These are phyloP conservation scores for Diorhabda sublineata DNA, from an alignment of 1,140 invertebrate genomes.

Conservation along the genomic window DNA sequence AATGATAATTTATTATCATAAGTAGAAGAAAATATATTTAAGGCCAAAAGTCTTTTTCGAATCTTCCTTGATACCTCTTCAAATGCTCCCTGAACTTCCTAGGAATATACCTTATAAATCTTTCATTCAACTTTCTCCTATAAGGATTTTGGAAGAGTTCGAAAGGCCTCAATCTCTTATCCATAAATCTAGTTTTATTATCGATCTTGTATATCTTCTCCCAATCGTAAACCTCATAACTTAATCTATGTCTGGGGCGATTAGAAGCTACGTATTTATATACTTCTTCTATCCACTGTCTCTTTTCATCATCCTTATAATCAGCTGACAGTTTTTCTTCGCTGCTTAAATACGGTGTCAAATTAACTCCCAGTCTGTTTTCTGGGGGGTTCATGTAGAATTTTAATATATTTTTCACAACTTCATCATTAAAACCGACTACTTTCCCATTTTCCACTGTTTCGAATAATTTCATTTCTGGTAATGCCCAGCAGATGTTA, in stretches of 20 bases:
- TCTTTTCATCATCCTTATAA: constrained; percentile 61
- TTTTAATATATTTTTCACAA: constrained; percentile 68
- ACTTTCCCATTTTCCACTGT: constrained; percentile 67
- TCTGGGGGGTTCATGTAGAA: constrained; percentile 70
- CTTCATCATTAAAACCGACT: constrained; percentile 75
- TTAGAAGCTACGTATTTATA: constrained; percentile 67
- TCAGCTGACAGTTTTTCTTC: constrained; percentile 60
- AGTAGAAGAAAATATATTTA: constrained; percentile 23
- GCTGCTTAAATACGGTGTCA: constrained; percentile 69
- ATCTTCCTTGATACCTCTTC: constrained; percentile 51
- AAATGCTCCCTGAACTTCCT: constrained; percentile 54
- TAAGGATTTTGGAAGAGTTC: constrained; percentile 58
- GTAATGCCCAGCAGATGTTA: constrained; percentile 80
- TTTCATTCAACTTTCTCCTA: constrained; percentile 58
- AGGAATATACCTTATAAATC: constrained; percentile 64
- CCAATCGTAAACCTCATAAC: constrained; percentile 70
- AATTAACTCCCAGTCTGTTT: constrained; percentile 56
- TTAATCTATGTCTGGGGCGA: constrained; percentile 55
- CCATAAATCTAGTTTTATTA: constrained; percentile 60
- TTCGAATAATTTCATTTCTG: constrained; percentile 70
- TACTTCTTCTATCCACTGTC: constrained; percentile 62
- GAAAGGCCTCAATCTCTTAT: constrained; percentile 64
- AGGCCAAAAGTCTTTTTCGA: constrained; percentile 44
- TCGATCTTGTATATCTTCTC: constrained; percentile 72
- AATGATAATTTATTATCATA: no score